A percentile compares a stretch with the other conserved stretches of the same genome.
Evolutionary conservation across 2,888 invertebrate species (phyloP).

Genomic region (Bombylius major): DNA sequence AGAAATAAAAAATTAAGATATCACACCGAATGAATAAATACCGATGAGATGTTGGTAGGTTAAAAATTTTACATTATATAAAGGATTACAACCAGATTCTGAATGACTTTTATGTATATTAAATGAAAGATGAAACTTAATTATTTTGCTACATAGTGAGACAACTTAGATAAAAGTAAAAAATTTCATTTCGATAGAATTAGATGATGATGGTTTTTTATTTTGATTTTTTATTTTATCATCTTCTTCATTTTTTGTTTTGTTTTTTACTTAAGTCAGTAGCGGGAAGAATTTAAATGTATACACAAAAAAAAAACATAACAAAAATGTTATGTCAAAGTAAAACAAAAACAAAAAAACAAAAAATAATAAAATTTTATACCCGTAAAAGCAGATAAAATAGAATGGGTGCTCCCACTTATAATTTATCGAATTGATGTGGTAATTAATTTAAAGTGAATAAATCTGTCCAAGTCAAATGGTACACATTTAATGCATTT

Average conservation of each 20-base stretch:
- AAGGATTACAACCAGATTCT: neutral
- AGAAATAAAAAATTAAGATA: neutral
- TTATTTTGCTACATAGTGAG: neutral
- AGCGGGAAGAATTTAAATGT: no score
- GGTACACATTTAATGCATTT: slow-evolving; percentile 17
- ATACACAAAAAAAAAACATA: no score
- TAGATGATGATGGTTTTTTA: neutral
- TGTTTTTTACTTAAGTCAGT: no score
- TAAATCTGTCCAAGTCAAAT: slow-evolving; percentile 19
- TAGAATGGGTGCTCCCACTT: slow-evolving; percentile 13
- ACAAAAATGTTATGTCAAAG: no score
- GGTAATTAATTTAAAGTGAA: slow-evolving; percentile 21
- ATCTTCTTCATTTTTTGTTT: no score
- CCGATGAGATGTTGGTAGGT: neutral
- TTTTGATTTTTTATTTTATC: no score
- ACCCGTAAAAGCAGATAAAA: neutral
- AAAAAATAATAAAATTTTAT: no score
- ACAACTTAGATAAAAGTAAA: no score
- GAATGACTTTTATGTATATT: neutral
- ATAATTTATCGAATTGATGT: slow-evolving; percentile 21
- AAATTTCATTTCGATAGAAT: no score
- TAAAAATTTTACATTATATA: neutral
- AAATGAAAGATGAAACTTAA: neutral
- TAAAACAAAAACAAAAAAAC: no score
- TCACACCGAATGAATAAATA: neutral